These are phyloP conservation scores for Colistium nudipinnis DNA, from an alignment of 2,113 vertebrate species.

Conservation along the genomic window DNA sequence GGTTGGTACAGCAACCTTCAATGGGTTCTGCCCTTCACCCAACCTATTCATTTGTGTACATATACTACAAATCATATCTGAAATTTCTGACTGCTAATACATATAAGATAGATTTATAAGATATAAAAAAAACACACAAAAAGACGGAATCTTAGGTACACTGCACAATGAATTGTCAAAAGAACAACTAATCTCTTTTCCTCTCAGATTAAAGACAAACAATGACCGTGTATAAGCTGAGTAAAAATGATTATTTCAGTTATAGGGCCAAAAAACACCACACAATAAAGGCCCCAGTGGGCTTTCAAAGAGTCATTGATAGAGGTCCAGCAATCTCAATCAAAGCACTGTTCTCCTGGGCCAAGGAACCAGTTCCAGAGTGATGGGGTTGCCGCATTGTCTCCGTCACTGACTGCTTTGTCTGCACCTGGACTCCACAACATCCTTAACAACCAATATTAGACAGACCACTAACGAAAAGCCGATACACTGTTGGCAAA, in stretches of 20 bases:
- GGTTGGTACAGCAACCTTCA: too few relatives aligned
- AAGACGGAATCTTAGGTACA: background rate
- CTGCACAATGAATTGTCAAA: background rate
- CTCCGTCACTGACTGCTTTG: conserved; percentile 61
- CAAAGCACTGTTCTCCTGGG: conserved; percentile 57
- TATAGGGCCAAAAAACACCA: conserved; percentile 14
- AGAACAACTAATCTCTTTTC: background rate
- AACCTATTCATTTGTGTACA: too few relatives aligned
- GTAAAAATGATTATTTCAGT: conserved; percentile 21
- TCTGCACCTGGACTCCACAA: conserved; percentile 64
- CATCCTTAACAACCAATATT: conserved; percentile 8
- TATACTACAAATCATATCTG: too few relatives aligned
- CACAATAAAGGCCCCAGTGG: background rate
- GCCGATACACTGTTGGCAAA: conserved; percentile 23
- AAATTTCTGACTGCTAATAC: too few relatives aligned
- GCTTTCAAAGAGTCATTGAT: conserved; percentile 66
- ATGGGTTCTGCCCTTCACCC: too few relatives aligned
- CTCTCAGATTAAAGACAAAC: background rate
- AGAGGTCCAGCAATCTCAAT: conserved; percentile 40
- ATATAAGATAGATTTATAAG: too few relatives aligned
- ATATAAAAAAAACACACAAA: too few relatives aligned
- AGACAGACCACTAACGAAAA: background rate
- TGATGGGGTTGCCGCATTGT: conserved; percentile 36
- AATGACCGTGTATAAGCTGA: conserved; percentile 6
- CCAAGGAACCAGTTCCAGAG: conserved; percentile 58